phyloP scores from a whole-genome alignment of 2,797 vertebrate genomes.

The Gobionotothen gibberifrons region DNA sequence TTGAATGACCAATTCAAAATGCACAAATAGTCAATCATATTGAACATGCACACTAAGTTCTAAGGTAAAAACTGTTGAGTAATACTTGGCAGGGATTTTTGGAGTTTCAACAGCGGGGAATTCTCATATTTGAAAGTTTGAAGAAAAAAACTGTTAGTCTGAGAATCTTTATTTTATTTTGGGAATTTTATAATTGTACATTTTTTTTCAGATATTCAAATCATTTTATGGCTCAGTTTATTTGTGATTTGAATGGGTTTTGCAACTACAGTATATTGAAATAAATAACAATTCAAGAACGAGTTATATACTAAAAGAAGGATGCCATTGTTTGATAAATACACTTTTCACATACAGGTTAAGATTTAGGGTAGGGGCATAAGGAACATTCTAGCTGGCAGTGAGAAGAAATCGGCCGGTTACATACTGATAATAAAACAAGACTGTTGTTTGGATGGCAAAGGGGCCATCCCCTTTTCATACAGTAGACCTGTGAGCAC shows the following conservation, averaged over 20 bases:
- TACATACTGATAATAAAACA: not conserved
- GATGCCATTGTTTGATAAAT: no score
- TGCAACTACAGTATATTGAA: not conserved
- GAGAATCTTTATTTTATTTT: not conserved
- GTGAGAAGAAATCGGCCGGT: no score
- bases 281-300: not conserved
- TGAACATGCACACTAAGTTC: not conserved
- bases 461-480: no score
- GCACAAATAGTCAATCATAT: constrained; percentile 23
- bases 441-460: no score
- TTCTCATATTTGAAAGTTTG: not conserved
- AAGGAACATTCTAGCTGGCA: no score
- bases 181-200: not conserved
- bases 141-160: not conserved
- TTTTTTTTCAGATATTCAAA: not conserved
- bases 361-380: no score
- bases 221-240: not conserved
- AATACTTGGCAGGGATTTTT: constrained; percentile 1
- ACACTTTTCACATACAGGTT: no score
- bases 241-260: not conserved
- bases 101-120: not conserved
- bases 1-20: not conserved
- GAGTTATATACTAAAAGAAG: not conserved
- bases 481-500: no score
- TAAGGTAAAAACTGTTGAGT: constrained; percentile 5